Conservation (phyloP, 2,888 invertebrate genomes). For the Drosophila pseudotakahashii region DNA sequence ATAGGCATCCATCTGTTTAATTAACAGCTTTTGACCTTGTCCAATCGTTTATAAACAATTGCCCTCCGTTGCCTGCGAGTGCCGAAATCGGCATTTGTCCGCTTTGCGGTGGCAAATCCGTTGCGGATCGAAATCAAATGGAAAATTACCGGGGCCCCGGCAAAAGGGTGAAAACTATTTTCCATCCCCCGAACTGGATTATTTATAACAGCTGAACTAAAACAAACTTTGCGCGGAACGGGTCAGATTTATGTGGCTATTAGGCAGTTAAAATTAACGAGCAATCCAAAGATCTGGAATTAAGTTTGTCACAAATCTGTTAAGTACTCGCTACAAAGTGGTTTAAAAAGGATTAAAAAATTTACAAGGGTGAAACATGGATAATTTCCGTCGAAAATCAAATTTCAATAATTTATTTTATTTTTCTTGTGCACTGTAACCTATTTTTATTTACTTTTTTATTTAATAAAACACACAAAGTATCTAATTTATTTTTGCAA, state of each 20-base stretch:
- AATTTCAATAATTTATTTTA: no score
- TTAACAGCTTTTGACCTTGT: slow-evolving; percentile 52
- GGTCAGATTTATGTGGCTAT: slow-evolving; percentile 31
- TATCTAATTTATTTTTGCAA: background rate
- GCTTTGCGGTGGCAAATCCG: slow-evolving; percentile 26
- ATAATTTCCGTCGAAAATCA: no score
- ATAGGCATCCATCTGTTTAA: slow-evolving; percentile 42
- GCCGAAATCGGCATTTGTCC: slow-evolving; percentile 24
- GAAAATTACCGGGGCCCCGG: slow-evolving; percentile 14
- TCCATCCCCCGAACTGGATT: slow-evolving; percentile 15
- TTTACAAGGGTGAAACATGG: background rate
- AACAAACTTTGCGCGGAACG: background rate
- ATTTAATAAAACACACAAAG: background rate
- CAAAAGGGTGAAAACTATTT: slow-evolving; percentile 35
- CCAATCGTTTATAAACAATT: slow-evolving; percentile 52
- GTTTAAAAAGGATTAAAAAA: slow-evolving; percentile 19
- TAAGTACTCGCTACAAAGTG: slow-evolving; percentile 1
- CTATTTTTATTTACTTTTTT: no score
- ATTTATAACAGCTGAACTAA: slow-evolving; percentile 22
- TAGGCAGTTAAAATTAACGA: slow-evolving; percentile 35
- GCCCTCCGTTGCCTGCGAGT: slow-evolving; percentile 24
- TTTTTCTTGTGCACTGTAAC: no score
- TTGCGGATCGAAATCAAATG: slow-evolving; percentile 5
- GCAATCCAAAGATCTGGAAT: slow-evolving; percentile 4
- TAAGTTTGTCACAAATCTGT: slow-evolving; percentile 15